phyloP scores from a whole-genome alignment of 2,888 invertebrate species.

The Eulithis prunata region DNA sequence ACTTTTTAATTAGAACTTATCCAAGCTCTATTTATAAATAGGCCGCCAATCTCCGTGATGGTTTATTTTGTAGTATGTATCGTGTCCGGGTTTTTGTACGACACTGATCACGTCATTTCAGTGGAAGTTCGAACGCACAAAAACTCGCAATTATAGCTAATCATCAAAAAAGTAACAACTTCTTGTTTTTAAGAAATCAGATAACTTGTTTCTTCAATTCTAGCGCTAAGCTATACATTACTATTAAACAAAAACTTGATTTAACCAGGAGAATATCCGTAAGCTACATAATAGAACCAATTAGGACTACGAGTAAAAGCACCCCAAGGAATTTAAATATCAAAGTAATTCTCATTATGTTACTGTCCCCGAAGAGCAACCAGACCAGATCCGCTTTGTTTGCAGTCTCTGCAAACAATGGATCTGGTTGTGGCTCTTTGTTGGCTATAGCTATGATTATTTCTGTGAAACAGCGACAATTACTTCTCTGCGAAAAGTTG shows the following conservation, averaged over 20 bases:
- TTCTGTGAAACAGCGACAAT: constrained; percentile 65
- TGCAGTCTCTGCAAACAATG: constrained; percentile 3
- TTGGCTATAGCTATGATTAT: constrained; percentile 49
- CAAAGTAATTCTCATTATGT: constrained; percentile 16
- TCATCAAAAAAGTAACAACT: constrained; percentile 41
- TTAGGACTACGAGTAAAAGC: background rate
- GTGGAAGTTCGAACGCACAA: constrained; percentile 48
- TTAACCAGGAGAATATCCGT: too few relatives aligned
- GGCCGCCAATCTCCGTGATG: constrained; percentile 46
- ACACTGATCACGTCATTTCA: constrained; percentile 54
- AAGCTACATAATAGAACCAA: too few relatives aligned
- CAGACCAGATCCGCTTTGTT: constrained; percentile 20
- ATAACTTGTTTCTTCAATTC: background rate
- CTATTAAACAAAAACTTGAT: too few relatives aligned
- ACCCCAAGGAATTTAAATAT: constrained; percentile 9
- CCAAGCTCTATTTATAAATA: constrained; percentile 36
- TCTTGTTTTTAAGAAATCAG: constrained; percentile 19
- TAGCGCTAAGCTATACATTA: too few relatives aligned
- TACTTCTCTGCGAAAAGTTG: constrained; percentile 66
- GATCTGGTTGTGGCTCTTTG: constrained; percentile 32
- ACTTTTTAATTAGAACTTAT: constrained; percentile 30
- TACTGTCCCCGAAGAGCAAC: background rate
- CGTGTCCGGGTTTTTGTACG: constrained; percentile 61
- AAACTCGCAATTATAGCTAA: constrained; percentile 49
- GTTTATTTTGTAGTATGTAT: constrained; percentile 39